Base-by-base conservation (phyloP, 64 coral and sea anemone genomes). In the Stichodactyla mertensii region DNA sequence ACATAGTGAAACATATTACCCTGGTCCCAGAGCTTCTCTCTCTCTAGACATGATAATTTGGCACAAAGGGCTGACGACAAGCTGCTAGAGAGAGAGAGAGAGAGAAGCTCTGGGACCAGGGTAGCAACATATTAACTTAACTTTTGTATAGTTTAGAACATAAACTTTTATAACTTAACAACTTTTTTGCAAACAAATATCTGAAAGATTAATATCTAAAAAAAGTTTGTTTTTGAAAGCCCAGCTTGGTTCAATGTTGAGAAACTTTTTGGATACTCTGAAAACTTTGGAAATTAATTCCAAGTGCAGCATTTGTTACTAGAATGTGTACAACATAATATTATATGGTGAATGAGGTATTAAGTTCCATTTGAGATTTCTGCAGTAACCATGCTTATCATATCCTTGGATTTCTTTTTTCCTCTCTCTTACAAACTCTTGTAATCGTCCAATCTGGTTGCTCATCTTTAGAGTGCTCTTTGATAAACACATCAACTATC, bases 391-490 rank as follows among this genome's bases (percentile, higher is more conserved):
- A 69, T 18, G 19, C 12, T 11, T 74, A 4, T 85, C 15, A 85
- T 61, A 61, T 10, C 14, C 61, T 56, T 3, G 28, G 1, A 10
- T 4, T 85, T 61, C 57, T 64, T 79, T 95, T 99, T 4, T 83
- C 88, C 36, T 99, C 97, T 81, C 90, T 95, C 22, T 64, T 79
- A 55, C 97, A 99, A 55, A 99, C 89, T 62, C 97, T 95, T 62
- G 93, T 92, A 36, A 99, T 64, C 19, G 93, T 95, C 97, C 97
- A 99, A 66, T 88, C 82, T 5, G 36, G 77, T 5, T 89, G 55
- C 59, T 86, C 64, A 6, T 95, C 55, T 23, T 54, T 45, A 56
- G 90, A 77, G 16, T 93, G 88, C 1, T 82, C 51, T 52, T 89
- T 77, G 0, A 99, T 85, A 88, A 95, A 99, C 5, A 92, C 77